Conservation (phyloP, 2,888 invertebrate genomes). For the Sesamia inferens region DNA sequence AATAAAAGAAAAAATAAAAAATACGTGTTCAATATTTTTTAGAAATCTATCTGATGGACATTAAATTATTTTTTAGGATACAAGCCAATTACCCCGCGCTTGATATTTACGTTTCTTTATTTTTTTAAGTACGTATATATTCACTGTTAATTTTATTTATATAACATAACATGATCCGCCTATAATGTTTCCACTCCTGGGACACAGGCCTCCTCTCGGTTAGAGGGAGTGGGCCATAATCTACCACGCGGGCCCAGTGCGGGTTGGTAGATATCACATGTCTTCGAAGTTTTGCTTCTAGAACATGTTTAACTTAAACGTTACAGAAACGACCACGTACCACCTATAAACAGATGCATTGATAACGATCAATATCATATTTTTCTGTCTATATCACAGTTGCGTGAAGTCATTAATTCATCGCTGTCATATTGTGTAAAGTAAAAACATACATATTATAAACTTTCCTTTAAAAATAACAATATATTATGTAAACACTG, state of each 20-base stretch:
- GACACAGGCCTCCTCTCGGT: no score
- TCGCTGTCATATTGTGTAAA: constrained; percentile 7
- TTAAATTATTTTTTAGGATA: no score
- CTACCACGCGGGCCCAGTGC: no score
- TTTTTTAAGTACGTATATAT: not conserved
- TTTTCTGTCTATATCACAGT: not conserved
- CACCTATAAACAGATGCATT: constrained; percentile 4
- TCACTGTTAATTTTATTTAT: not conserved
- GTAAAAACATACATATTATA: not conserved
- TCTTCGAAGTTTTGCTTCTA: no score
- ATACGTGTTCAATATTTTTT: no score
- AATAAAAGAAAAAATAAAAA: no score
- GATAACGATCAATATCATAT: not conserved
- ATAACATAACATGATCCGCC: no score
- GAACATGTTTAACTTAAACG: not conserved
- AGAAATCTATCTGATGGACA: no score
- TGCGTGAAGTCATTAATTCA: not conserved
- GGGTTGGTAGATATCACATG: no score
- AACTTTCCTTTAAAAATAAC: constrained; percentile 29
- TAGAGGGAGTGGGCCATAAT: no score
- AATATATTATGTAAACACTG: constrained; percentile 46
- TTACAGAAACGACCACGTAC: not conserved
- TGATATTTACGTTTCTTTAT: not conserved
- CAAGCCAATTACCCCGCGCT: no score
- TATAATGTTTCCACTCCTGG: no score